Evolutionary conservation across 2,113 vertebrate species (phyloP).

Genomic region (Microcebus murinus): DNA sequence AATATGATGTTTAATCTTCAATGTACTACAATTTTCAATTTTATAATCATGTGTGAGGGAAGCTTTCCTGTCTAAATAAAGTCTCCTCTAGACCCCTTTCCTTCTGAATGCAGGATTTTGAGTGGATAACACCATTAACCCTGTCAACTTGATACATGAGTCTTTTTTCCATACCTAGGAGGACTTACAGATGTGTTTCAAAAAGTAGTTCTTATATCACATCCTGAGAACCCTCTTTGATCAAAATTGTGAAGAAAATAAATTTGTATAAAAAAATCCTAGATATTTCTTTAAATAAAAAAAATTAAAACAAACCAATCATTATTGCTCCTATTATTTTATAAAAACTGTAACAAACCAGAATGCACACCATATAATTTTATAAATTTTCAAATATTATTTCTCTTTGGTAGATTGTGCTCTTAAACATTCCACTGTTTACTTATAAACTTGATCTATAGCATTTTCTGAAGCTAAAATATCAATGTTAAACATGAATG

Average conservation of each 20-base stretch:
- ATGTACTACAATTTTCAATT: neutral
- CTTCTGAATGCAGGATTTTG: neutral
- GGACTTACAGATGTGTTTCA: neutral
- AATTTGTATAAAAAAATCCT: neutral
- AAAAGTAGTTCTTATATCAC: neutral
- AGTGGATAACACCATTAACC: neutral
- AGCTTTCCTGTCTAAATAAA: neutral
- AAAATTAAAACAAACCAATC: neutral
- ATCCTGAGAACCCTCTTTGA: slow-evolving; percentile 8
- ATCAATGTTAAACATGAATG: neutral
- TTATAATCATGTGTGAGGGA: neutral
- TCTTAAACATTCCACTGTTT: neutral
- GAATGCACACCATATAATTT: neutral
- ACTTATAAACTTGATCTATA: neutral
- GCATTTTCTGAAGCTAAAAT: neutral
- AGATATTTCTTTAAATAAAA: neutral
- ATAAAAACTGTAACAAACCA: neutral
- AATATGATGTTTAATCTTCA: neutral
- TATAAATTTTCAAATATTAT: neutral
- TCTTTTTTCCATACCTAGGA: neutral
- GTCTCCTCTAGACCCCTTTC: neutral
- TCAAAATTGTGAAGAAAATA: neutral
- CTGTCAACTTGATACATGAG: slow-evolving; percentile 1
- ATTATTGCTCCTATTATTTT: neutral
- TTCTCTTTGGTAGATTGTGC: neutral